phyloP scores from a whole-genome alignment of 2,888 invertebrate genomes.

The Volucella inanis region DNA sequence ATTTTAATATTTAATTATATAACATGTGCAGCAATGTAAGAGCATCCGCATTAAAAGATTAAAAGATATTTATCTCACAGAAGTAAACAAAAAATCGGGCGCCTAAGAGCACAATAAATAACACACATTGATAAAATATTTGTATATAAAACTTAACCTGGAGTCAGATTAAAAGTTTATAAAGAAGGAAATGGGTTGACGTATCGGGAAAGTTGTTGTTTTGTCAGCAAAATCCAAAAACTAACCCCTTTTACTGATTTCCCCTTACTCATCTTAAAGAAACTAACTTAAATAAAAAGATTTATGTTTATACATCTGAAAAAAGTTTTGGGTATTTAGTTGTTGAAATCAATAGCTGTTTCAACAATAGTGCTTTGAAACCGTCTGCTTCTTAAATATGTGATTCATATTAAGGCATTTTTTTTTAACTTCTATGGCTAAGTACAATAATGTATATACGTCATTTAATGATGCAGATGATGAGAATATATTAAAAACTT shows the following conservation, averaged over 20 bases:
- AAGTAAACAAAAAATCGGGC: background rate
- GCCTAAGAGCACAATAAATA: background rate
- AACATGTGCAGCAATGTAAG: conserved; percentile 30
- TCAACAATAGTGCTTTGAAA: conserved; percentile 34
- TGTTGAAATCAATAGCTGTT: conserved; percentile 35
- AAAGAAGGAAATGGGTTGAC: conserved; percentile 10
- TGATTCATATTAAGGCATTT: no score
- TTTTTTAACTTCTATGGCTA: no score
- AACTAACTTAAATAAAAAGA: background rate
- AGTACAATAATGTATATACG: no score
- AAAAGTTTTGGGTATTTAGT: background rate
- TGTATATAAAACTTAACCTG: background rate
- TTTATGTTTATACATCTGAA: no score
- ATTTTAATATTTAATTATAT: conserved; percentile 45
- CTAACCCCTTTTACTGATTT: background rate
- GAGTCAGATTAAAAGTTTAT: background rate
- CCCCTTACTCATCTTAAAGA: no score
- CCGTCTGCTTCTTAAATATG: conserved; percentile 11
- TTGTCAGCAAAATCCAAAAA: conserved; percentile 10
- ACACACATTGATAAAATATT: no score
- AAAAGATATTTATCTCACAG: conserved; percentile 9
- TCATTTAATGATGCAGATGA: no score
- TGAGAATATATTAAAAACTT: no score
- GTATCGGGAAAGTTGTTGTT: conserved; percentile 2
- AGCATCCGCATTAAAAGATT: conserved; percentile 53